Evolutionary conservation across 2,113 vertebrate genomes (phyloP).

Genomic region (Corythornis cristatus): DNA sequence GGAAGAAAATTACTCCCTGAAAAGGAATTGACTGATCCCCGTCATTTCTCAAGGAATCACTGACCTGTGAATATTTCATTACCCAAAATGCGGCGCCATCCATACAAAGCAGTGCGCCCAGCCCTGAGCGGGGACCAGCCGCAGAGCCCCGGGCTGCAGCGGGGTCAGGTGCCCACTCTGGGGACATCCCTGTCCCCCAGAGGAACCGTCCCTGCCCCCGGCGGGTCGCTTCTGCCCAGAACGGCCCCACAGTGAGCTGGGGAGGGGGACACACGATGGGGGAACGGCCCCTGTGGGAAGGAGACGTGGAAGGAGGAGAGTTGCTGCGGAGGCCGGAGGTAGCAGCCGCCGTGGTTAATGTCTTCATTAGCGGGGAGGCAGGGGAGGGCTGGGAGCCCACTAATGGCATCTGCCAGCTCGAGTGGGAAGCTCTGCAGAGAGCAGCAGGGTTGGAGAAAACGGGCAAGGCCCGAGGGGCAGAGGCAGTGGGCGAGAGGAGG

Average conservation of each 20-base stretch:
- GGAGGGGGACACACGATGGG: neutral
- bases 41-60: conserved; percentile 91
- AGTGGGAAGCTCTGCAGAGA: neutral
- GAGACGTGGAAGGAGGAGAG: neutral
- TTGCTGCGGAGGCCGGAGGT: neutral
- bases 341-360: neutral
- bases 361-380: neutral
- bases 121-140: neutral
- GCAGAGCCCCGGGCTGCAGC: neutral
- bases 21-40: conserved; percentile 95
- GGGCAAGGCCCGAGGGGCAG: neutral
- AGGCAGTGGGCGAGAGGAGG: neutral
- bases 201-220: neutral
- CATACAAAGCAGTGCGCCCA: conserved; percentile 81
- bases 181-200: neutral
- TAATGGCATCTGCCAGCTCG: neutral
- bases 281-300: neutral
- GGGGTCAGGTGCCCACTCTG: fast-evolving
- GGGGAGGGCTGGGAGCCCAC: neutral
- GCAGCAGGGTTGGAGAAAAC: neutral
- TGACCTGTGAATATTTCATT: conserved; percentile 93
- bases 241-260: neutral
- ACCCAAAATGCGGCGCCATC: conserved; percentile 84
- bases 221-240: neutral
- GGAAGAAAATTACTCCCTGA: conserved; percentile 92